phyloP scores from a whole-genome alignment of 2,113 vertebrate species.

The Colinus virginianus region DNA sequence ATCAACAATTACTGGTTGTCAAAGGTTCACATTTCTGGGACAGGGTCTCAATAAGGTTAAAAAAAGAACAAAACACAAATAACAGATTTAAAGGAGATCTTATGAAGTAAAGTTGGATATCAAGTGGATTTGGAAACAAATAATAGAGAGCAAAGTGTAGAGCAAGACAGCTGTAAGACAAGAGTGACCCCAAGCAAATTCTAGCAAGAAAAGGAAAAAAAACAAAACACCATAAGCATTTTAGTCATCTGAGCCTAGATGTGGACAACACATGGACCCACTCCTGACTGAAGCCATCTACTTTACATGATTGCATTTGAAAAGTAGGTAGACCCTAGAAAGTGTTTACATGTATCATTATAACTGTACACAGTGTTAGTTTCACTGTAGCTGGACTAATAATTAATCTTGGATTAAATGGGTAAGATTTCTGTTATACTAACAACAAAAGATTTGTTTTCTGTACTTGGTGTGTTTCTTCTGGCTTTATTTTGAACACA shows the following conservation, averaged over 20 bases:
- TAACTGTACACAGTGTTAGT: neutral
- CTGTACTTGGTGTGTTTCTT: neutral
- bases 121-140: neutral
- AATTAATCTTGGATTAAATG: neutral
- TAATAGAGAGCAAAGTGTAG: neutral
- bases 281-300: neutral
- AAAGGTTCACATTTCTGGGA: neutral
- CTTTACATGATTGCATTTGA: accelerated
- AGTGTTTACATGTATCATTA: neutral
- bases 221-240: neutral
- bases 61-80: neutral
- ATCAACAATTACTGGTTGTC: neutral
- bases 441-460: neutral
- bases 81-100: neutral
- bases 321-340: accelerated
- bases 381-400: neutral
- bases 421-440: neutral
- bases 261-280: neutral
- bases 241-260: neutral
- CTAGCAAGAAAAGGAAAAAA: neutral
- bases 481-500: neutral
- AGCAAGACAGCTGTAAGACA: neutral
- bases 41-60: neutral
- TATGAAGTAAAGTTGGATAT: neutral
- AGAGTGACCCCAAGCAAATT: neutral